Evolutionary conservation across 2,113 vertebrate species (phyloP).

Genomic region (Mormyrus iriodes): DNA sequence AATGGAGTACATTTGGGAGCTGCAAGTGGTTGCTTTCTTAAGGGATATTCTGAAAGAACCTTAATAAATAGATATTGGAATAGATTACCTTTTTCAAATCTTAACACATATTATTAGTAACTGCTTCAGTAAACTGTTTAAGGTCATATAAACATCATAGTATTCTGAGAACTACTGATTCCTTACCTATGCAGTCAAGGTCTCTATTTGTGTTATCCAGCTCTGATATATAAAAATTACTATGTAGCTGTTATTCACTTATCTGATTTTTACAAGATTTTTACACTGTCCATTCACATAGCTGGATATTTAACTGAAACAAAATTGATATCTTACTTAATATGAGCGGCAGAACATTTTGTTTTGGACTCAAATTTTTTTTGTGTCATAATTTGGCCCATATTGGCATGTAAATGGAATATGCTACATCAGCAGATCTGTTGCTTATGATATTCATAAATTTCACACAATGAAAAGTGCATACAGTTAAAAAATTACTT

Average conservation of each 20-base stretch:
- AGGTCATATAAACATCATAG: neutral
- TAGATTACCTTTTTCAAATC: neutral
- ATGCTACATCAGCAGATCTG: neutral
- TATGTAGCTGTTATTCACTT: neutral
- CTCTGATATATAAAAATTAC: neutral
- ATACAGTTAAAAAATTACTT: too few relatives aligned
- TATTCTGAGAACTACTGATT: neutral
- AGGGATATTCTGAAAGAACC: neutral
- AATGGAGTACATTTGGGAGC: neutral
- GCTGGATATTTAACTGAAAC: neutral
- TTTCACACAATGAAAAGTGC: neutral
- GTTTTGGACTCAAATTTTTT: too few relatives aligned
- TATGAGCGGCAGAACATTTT: neutral
- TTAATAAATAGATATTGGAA: neutral
- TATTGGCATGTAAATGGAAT: neutral
- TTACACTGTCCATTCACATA: neutral
- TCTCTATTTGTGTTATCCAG: neutral
- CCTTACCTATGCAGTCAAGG: neutral
- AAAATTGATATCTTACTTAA: neutral
- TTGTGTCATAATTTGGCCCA: too few relatives aligned
- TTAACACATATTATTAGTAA: neutral
- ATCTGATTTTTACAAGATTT: neutral
- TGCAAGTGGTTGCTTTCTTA: neutral
- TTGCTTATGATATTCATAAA: neutral
- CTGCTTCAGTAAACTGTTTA: neutral